Evolutionary conservation across 1,140 invertebrate genomes (phyloP).

Genomic region (Trachymyrmex septentrionalis): DNA sequence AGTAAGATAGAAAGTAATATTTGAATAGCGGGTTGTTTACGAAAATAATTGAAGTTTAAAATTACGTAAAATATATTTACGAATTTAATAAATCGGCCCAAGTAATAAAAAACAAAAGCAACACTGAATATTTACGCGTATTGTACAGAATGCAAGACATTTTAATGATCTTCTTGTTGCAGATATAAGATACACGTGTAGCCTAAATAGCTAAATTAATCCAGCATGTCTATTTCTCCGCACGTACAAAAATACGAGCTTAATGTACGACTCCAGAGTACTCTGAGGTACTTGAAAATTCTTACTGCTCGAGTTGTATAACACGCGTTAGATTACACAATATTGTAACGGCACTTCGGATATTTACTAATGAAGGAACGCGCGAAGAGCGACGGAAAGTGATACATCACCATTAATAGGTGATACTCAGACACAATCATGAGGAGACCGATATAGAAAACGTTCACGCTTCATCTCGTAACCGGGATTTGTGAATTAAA

Average conservation of each 20-base stretch:
- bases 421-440: conserved; percentile 40
- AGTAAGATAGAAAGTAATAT: background rate
- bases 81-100: background rate
- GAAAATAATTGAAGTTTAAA: background rate
- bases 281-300: conserved; percentile 47
- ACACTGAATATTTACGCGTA: background rate
- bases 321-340: conserved; percentile 14
- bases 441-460: conserved; percentile 16
- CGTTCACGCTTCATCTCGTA: conserved; percentile 19
- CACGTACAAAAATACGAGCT: conserved; percentile 27
- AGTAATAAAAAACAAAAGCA: background rate
- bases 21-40: background rate
- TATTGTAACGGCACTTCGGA: conserved; percentile 19
- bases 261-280: background rate
- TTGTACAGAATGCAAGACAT: background rate
- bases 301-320: conserved; percentile 3
- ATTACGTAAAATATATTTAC: background rate
- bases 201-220: conserved; percentile 1
- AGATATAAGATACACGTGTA: conserved; percentile 18
- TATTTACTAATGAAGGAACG: conserved; percentile 42
- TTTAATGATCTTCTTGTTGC: background rate
- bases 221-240: background rate
- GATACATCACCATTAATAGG: conserved; percentile 47
- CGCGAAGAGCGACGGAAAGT: conserved; percentile 30
- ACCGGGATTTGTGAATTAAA: conserved; percentile 33